A percentile compares a stretch with the other conserved stretches of the same genome.
Conservation (phyloP, 2,888 invertebrate genomes). For the Choreutis nemorana region DNA sequence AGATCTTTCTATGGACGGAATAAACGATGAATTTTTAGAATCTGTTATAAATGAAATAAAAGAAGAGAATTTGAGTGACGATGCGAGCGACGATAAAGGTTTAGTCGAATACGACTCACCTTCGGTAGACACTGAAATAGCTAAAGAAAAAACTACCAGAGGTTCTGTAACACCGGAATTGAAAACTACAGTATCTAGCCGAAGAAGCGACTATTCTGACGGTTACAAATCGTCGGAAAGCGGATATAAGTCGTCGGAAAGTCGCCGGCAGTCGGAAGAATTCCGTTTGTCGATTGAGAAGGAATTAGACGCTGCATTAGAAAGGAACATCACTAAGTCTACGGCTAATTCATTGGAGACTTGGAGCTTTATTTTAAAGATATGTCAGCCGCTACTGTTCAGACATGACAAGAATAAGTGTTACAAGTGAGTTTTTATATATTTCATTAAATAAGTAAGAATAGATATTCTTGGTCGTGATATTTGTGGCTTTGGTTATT, state of each 20-base stretch:
- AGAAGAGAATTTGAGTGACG: conserved; percentile 40
- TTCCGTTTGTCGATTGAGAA: conserved; percentile 33
- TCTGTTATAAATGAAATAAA: conserved; percentile 56
- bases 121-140: not conserved
- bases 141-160: conserved; percentile 23
- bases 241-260: conserved; percentile 28
- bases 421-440: conserved; percentile 41
- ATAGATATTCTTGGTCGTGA: not conserved
- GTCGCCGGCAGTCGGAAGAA: conserved; percentile 12
- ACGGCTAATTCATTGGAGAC: conserved; percentile 46
- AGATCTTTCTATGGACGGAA: conserved; percentile 30
- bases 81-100: conserved; percentile 39
- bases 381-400: conserved; percentile 52
- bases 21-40: conserved; percentile 50
- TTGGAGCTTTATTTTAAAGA: conserved; percentile 54
- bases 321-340: conserved; percentile 28
- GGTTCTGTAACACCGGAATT: conserved; percentile 43
- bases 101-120: conserved; percentile 57
- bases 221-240: conserved; percentile 22
- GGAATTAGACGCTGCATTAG: conserved; percentile 21
- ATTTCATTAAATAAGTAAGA: no score
- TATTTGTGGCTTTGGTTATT: no score
- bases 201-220: conserved; percentile 31
- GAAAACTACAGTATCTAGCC: conserved; percentile 21
- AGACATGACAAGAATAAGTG: conserved; percentile 53